phyloP scores from a whole-genome alignment of 2,888 invertebrate genomes.

The Callosobruchus maculatus region DNA sequence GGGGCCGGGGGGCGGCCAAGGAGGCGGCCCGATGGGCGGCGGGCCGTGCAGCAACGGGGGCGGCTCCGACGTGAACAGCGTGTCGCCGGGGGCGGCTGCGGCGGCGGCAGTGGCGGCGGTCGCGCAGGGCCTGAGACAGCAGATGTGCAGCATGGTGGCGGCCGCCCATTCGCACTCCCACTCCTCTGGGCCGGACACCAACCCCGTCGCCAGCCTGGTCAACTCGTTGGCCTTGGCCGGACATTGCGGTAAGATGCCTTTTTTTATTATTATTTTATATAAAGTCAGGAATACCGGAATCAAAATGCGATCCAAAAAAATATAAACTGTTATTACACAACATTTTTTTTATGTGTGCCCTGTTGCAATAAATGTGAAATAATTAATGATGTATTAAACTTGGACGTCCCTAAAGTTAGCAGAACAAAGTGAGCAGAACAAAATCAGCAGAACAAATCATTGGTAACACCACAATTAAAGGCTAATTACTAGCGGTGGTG shows the following conservation, averaged over 20 bases:
- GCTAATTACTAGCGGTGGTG: no score
- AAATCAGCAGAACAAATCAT: no score
- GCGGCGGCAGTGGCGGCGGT: constrained; percentile 84
- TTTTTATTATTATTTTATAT: no score
- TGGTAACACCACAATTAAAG: no score
- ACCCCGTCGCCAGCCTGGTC: constrained; percentile 46
- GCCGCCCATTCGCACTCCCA: constrained; percentile 57
- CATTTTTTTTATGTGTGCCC: no score
- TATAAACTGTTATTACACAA: no score
- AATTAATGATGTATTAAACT: background rate
- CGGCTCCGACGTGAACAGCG: constrained; percentile 57
- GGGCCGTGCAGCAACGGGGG: constrained; percentile 51
- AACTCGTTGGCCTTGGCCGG: constrained; percentile 39
- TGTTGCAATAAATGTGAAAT: no score
- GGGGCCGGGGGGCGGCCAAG: background rate
- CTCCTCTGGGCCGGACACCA: constrained; percentile 51
- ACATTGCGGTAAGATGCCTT: background rate
- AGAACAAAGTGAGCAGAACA: no score
- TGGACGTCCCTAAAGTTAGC: background rate
- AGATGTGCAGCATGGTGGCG: constrained; percentile 82
- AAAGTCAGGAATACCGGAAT: no score
- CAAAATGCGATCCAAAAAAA: no score
- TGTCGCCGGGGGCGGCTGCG: constrained; percentile 68
- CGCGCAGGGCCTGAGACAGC: constrained; percentile 79
- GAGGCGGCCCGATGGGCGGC: background rate